Percentiles rank a stretch among this genome's conserved stretches.
Conservation (phyloP, 2,888 invertebrate species). For the Aphidoletes aphidimyza region DNA sequence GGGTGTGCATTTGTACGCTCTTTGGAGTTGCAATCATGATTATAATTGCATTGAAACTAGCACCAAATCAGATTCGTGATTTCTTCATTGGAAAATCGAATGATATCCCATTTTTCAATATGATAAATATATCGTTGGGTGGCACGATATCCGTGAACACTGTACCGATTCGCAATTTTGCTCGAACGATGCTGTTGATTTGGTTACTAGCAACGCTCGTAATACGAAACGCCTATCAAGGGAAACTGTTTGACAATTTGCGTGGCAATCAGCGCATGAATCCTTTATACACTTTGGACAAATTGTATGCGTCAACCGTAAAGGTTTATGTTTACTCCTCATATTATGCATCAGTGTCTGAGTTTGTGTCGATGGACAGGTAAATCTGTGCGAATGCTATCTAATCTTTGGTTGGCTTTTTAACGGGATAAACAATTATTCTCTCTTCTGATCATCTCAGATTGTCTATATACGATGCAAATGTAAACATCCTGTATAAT, state of each 20-base stretch:
- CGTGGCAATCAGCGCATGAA: constrained; percentile 2
- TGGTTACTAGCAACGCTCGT: constrained; percentile 50
- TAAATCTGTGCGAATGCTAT: too few species aligned
- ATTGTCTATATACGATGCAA: too few species aligned
- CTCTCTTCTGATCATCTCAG: background rate
- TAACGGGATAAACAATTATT: too few species aligned
- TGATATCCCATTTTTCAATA: constrained; percentile 54
- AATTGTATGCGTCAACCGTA: constrained; percentile 1
- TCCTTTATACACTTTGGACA: background rate
- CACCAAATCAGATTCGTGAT: constrained; percentile 2
- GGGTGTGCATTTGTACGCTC: constrained; percentile 25
- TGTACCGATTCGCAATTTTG: constrained; percentile 55
- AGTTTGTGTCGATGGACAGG: too few species aligned
- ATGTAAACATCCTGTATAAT: too few species aligned
- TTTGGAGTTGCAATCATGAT: constrained; percentile 26
- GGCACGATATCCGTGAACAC: background rate
- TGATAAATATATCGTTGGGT: constrained; percentile 53
- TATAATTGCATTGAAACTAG: background rate
- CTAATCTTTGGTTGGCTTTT: too few species aligned
- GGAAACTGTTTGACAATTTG: constrained; percentile 54
- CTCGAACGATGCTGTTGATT: constrained; percentile 35
- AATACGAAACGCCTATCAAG: constrained; percentile 54
- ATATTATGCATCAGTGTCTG: too few species aligned
- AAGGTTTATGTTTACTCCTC: background rate
- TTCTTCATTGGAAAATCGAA: constrained; percentile 54